A percentile compares a stretch with the other conserved stretches of the same genome.
Conservation (phyloP, 2,888 invertebrate genomes). For the Apamea anceps region DNA sequence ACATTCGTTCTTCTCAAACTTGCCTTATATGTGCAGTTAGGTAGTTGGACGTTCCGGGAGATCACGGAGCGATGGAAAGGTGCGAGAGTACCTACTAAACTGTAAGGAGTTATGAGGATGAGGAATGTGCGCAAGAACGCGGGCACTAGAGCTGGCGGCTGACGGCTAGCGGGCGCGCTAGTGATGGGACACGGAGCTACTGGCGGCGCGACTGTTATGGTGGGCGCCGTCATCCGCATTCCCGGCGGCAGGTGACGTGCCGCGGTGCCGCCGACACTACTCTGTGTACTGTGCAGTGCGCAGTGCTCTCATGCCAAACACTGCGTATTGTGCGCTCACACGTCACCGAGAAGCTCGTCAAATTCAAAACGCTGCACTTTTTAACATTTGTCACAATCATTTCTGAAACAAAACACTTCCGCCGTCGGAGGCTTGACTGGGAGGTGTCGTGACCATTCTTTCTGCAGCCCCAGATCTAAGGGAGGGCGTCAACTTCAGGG, state of each 20-base stretch:
- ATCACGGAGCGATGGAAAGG: neutral
- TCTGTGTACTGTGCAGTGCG: neutral
- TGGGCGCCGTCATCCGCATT: slow-evolving; percentile 24
- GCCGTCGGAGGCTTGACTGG: neutral
- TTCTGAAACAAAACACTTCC: slow-evolving; percentile 12
- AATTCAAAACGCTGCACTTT: slow-evolving; percentile 8
- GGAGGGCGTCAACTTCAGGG: too few relatives aligned
- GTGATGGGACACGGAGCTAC: neutral
- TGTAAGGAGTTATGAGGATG: neutral
- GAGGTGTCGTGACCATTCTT: neutral
- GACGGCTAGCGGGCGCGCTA: neutral
- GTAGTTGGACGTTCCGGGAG: slow-evolving; percentile 4
- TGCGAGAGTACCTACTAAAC: neutral
- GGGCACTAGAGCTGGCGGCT: neutral
- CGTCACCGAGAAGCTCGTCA: slow-evolving; percentile 25
- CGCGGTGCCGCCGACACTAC: neutral
- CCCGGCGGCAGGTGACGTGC: slow-evolving; percentile 28
- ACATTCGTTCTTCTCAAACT: slow-evolving; percentile 12
- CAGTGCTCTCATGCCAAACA: neutral
- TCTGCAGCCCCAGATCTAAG: too few relatives aligned
- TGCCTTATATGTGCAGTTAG: slow-evolving; percentile 14
- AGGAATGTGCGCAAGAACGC: slow-evolving; percentile 5
- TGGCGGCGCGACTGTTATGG: slow-evolving; percentile 12
- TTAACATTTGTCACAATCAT: neutral
- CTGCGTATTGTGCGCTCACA: neutral